phyloP scores from a whole-genome alignment of 2,113 vertebrate genomes.

The Tricholaema leucomelas region DNA sequence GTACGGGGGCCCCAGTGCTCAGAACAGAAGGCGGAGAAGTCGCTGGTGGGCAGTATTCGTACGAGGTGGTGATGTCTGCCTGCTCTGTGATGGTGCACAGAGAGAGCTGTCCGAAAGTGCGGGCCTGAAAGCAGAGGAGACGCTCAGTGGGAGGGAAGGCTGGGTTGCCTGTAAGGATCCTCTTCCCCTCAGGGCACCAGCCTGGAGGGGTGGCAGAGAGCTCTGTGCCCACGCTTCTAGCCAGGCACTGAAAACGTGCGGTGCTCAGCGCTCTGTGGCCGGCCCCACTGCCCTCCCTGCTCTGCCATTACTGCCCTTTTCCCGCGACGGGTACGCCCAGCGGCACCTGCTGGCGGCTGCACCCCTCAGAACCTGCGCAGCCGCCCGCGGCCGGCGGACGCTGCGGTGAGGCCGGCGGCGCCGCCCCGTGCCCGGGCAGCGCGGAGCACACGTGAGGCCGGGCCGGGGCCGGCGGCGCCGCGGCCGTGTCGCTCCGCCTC shows the following conservation, averaged over 20 bases:
- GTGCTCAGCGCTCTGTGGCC: not conserved
- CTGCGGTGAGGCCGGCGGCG: not conserved
- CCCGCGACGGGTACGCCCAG: not conserved
- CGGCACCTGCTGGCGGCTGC: not conserved
- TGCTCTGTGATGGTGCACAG: not conserved
- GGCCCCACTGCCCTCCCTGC: not conserved
- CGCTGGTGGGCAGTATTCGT: not conserved
- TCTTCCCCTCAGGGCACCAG: not conserved
- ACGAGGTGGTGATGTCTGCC: not conserved
- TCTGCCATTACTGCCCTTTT: not conserved
- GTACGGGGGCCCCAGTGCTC: not conserved
- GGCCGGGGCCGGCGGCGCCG: not conserved
- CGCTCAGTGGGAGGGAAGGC: not conserved
- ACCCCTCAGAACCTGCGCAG: rapidly evolving
- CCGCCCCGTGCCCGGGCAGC: not conserved
- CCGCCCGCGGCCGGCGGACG: not conserved
- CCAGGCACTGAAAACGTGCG: rapidly evolving
- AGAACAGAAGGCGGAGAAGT: not conserved
- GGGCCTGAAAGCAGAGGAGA: not conserved
- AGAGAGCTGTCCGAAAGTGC: rapidly evolving
- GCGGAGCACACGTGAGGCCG: slow-evolving; percentile 58
- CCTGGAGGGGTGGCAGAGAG: not conserved
- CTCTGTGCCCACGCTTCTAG: not conserved
- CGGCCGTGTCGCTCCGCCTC: slow-evolving; percentile 58
- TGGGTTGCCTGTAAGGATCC: not conserved